Base-by-base conservation (phyloP, 2,113 vertebrate genomes). In the Craseonycteris thonglongyai region DNA sequence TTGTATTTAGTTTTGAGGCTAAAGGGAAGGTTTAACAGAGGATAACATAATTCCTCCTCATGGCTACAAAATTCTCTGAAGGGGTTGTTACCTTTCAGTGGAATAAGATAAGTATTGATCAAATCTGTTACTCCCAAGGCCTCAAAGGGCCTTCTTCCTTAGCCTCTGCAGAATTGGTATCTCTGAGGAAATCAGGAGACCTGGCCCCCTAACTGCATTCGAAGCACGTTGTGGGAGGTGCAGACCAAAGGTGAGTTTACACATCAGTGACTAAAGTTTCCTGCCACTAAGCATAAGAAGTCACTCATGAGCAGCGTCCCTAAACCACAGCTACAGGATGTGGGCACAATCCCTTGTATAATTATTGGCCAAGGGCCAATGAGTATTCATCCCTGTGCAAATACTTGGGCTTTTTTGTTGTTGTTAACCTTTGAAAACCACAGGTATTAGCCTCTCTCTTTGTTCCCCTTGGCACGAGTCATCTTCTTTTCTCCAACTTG, bases 291-390 rank as follows among this genome's bases (percentile, higher is more conserved):
- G 88, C 88, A 90, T 90, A 97, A 94, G 95, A 97, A 97, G 97
- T 97, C 97, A 97, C 97, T 97, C 95, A 96, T 95, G 96, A 97
- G 96, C 97, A 97, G 97, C 93, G 95, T 97, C 96, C 97, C 94
- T 94, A 97, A 97, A 97, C 97, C 97, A 97, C 97, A 97, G 95
- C 84, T 95, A 97, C 97, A 97, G 97, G 97, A 97, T 97, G 97
- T 97, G 95, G 97, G 97, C 96, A 96, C 94, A 93, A 92, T 51
- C 51, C 85, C 95, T 97, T 96, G 97, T 97, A 96, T 95, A 97
- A 97, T 88, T 94, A 72, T 90, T 97, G 97, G 97, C 90, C 14
- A 30, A 56, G 28, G 71, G 96, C 97, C 97, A 97, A 54, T 35
- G 30, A 93, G 90, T 94, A 96, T 97, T 97, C 95, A 97, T 96